A percentile compares a stretch with the other conserved stretches of the same genome.
Conservation (phyloP, 2,888 invertebrate species). For the Trissolcus brochymenae region DNA sequence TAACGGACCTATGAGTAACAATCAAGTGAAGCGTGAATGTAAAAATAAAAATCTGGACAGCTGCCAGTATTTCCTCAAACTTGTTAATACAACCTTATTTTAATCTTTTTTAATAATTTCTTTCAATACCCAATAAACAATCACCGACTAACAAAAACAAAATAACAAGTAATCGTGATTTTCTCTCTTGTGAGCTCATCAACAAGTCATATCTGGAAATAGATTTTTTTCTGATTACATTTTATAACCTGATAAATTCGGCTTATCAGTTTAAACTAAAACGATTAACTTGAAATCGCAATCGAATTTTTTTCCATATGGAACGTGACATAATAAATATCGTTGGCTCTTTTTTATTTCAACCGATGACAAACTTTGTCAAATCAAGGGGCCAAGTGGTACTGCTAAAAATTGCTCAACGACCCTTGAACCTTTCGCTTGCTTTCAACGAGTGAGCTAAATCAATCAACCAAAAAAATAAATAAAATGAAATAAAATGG, state of each 20-base stretch:
- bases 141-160: background rate
- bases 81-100: slow-evolving; percentile 22
- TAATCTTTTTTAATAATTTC: background rate
- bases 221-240: too few relatives aligned
- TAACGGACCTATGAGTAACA: slow-evolving; percentile 1
- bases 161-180: background rate
- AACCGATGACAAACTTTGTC: background rate
- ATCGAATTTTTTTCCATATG: slow-evolving; percentile 18
- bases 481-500: background rate
- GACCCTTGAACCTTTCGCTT: too few relatives aligned
- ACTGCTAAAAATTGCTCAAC: too few relatives aligned
- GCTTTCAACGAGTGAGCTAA: too few relatives aligned
- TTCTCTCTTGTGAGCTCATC: too few relatives aligned
- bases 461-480: too few relatives aligned
- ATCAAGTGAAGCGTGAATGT: slow-evolving; percentile 13
- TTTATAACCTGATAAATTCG: background rate
- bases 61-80: slow-evolving; percentile 16
- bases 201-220: too few relatives aligned
- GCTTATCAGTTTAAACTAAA: background rate
- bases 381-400: too few relatives aligned
- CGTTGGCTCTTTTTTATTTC: slow-evolving; percentile 5
- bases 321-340: slow-evolving; percentile 9
- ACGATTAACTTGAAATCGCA: background rate
- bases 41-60: slow-evolving; percentile 26
- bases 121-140: background rate